Conservation (phyloP, 2,113 vertebrate species). For the Gopherus flavomarginatus region DNA sequence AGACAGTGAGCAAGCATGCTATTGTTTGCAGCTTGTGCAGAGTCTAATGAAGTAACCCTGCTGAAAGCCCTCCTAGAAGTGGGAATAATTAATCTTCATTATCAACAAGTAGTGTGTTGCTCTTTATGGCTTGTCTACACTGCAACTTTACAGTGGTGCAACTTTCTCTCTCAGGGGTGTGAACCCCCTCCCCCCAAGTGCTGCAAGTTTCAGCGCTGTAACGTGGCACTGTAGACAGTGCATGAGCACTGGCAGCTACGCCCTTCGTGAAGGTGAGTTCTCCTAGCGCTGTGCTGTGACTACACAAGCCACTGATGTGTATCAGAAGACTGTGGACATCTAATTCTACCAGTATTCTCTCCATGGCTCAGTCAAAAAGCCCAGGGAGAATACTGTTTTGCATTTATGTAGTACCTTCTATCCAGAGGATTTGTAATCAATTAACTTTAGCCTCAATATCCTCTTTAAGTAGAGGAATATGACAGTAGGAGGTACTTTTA, state of each 20-base stretch:
- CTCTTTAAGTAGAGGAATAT: neutral
- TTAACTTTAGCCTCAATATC: neutral
- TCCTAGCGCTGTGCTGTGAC: too few relatives aligned
- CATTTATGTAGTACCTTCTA: rapidly evolving
- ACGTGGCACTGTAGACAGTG: too few relatives aligned
- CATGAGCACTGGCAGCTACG: too few relatives aligned
- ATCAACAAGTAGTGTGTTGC: neutral
- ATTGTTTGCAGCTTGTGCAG: neutral
- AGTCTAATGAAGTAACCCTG: rapidly evolving
- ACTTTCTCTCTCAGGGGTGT: too few relatives aligned
- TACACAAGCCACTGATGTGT: neutral
- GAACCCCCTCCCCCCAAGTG: too few relatives aligned
- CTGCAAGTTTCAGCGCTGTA: too few relatives aligned
- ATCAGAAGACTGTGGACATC: rapidly evolving
- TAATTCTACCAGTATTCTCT: rapidly evolving
- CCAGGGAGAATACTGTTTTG: neutral
- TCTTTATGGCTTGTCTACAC: too few relatives aligned
- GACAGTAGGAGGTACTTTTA: neutral
- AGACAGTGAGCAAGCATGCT: rapidly evolving
- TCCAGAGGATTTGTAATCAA: neutral
- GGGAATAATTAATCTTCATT: rapidly evolving
- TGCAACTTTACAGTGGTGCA: too few relatives aligned
- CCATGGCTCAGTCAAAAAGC: neutral
- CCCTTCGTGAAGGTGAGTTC: too few relatives aligned
- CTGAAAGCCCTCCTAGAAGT: rapidly evolving